A percentile compares a stretch with the other conserved stretches of the same genome.
These are phyloP conservation scores for Meandrusa payeni DNA, from an alignment of 2,888 invertebrate genomes.

Conservation along the genomic window DNA sequence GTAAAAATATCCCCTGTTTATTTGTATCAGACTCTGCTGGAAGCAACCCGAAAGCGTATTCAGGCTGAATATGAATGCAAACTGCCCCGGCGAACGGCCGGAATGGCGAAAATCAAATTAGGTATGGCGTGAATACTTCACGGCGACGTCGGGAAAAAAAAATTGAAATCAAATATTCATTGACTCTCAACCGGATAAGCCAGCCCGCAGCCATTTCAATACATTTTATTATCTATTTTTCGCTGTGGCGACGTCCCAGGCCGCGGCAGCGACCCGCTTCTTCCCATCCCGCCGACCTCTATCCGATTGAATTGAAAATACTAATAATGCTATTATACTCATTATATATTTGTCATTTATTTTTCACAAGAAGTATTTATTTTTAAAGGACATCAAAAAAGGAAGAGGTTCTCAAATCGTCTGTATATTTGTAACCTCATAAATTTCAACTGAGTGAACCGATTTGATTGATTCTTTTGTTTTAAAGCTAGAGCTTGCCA, in stretches of 20 bases:
- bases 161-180: conserved; percentile 82
- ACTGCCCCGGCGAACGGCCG: conserved; percentile 75
- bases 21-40: conserved; percentile 76
- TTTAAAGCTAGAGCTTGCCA: no score
- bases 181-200: conserved; percentile 80
- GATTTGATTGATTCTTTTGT: no score
- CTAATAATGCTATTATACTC: neutral
- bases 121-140: conserved; percentile 81
- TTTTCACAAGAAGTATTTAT: no score
- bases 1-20: conserved; percentile 80
- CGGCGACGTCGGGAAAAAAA: conserved; percentile 76
- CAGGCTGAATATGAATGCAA: conserved; percentile 80
- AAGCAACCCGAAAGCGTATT: conserved; percentile 78
- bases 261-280: conserved; percentile 40
- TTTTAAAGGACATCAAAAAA: no score
- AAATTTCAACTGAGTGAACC: no score
- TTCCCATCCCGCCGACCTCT: conserved; percentile 45
- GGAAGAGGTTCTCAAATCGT: no score
- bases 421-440: no score
- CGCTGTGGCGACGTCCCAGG: conserved; percentile 47
- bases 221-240: conserved; percentile 80
- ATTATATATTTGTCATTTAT: no score
- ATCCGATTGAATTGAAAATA: conserved; percentile 43
- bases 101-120: conserved; percentile 81
- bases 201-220: conserved; percentile 78